Base-by-base conservation (phyloP, 2,888 invertebrate genomes). In the Abscondita cerata region DNA sequence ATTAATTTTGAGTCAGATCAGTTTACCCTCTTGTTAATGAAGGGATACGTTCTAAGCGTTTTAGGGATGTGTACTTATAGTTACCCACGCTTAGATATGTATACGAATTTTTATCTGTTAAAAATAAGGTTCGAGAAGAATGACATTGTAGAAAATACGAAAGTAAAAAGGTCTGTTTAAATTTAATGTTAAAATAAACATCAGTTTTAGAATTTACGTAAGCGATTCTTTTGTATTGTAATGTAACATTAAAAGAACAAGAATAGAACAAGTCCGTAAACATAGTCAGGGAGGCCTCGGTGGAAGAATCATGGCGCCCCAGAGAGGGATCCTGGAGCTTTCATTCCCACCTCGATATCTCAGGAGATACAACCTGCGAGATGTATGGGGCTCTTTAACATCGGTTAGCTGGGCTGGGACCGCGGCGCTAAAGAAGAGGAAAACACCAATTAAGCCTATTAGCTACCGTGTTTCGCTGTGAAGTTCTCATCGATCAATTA, bases 221-320 rank as follows among this genome's bases (percentile, higher is more conserved):
- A 73, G 59, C 72, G 71, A 74, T 76, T 71, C 76, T 72, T 76
- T 77, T 78, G 78, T 78, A 77, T 76, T 77, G 76, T 78, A 78
- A 78, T 78, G 78, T 78, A 75, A 75, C 77, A 79, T 79, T 79
- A 79, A 78, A 76, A 76, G 79, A 78, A 78, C 76, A 77, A 76
- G 77, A 78, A 78, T 74, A 76, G 73, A 77, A 77, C 77, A 77
- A 76, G 77, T 78, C 71, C 76, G 78, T 76, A 76, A 78, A 78
- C 77, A 76, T 75, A 73, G 75, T 72, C 71, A 74, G 76, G 75
- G 75, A 77, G 75, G 72, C 73, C 73, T 73, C 74, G 72, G 71
- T 66, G 72, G 77, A 79, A 80, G 80, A 80, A 77, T 79, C 80
- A 80, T 80, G 73, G 77, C 70, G 78, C 80, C 80, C 78, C 70